These are phyloP conservation scores for Ficedula albicollis DNA, from an alignment of 2,797 vertebrate genomes.

Conservation along the genomic window DNA sequence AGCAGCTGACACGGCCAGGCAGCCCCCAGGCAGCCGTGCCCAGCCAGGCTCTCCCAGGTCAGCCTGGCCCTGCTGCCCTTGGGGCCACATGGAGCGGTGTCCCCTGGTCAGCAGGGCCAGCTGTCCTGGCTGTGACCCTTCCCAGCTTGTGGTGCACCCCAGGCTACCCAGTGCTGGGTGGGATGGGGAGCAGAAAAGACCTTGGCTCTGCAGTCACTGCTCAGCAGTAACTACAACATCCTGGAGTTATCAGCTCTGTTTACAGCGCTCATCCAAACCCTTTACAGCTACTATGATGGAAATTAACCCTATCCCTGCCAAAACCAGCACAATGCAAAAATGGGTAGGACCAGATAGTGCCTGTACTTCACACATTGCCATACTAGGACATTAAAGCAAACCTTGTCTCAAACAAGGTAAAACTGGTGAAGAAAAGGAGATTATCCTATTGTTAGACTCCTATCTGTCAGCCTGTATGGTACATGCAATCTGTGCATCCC, in stretches of 20 bases:
- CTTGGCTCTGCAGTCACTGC: background rate
- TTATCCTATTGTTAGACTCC: background rate
- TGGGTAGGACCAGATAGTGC: background rate
- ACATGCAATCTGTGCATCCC: background rate
- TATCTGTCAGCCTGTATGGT: background rate
- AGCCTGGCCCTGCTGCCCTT: background rate
- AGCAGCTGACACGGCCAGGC: background rate
- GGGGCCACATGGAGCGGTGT: fast-evolving
- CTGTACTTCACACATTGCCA: background rate
- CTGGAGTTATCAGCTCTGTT: background rate
- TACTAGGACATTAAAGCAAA: background rate
- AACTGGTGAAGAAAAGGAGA: background rate
- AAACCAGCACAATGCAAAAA: background rate
- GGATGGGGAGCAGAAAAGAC: background rate
- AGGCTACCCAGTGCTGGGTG: fast-evolving
- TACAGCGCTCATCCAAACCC: background rate
- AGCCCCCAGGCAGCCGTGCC: background rate
- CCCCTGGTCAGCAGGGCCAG: background rate
- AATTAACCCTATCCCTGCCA: background rate
- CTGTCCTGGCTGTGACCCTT: background rate
- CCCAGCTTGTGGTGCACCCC: background rate
- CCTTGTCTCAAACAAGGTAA: background rate
- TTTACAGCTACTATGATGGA: background rate
- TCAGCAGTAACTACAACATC: background rate
- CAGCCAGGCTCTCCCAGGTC: background rate